These are phyloP conservation scores for Naja naja DNA, from an alignment of 2,113 vertebrate species.

Conservation along the genomic window DNA sequence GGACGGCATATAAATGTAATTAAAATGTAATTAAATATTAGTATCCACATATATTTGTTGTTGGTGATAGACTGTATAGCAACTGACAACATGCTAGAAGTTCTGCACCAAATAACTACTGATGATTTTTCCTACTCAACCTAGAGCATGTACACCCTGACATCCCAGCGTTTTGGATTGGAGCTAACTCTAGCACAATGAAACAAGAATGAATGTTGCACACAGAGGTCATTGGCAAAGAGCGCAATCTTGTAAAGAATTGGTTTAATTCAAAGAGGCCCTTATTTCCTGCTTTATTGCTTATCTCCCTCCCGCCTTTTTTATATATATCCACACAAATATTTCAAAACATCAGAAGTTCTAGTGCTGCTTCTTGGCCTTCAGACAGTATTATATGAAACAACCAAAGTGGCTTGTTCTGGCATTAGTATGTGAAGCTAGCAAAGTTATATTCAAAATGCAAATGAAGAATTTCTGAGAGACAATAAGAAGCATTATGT, in stretches of 20 bases:
- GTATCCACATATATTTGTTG: neutral
- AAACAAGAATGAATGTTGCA: neutral
- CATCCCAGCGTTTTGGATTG: neutral
- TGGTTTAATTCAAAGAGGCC: neutral
- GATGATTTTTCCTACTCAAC: slow-evolving; percentile 26
- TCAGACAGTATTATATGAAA: neutral
- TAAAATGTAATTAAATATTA: too few species aligned
- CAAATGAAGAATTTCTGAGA: neutral
- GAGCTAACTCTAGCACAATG: neutral
- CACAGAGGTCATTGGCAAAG: neutral
- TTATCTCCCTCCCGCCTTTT: neutral
- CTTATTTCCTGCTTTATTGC: neutral
- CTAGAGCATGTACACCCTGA: neutral
- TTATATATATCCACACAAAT: neutral
- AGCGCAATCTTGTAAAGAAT: neutral
- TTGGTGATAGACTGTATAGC: neutral
- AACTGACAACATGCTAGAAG: neutral
- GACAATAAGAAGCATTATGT: neutral
- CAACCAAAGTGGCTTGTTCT: neutral
- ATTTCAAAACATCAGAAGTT: neutral
- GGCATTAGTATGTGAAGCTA: neutral
- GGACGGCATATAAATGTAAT: too few species aligned
- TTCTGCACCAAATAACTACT: slow-evolving; percentile 8
- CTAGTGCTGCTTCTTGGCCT: neutral
- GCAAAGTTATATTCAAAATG: neutral